phyloP scores from a whole-genome alignment of 2,888 invertebrate genomes.

The Leucozona laternaria region DNA sequence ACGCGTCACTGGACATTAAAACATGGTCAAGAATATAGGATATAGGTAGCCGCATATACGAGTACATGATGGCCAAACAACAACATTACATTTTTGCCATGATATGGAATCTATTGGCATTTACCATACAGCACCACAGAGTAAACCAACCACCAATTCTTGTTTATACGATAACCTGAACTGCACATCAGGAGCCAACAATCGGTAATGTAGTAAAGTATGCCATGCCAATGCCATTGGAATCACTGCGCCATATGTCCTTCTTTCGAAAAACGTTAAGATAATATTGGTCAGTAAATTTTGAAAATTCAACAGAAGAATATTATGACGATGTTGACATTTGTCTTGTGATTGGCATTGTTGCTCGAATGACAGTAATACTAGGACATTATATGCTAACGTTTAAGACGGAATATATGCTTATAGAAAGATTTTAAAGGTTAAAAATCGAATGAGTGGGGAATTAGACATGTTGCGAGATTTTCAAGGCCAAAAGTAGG shows the following conservation, averaged over 20 bases:
- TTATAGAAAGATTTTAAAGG: neutral
- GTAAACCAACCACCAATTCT: neutral
- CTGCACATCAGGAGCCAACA: neutral
- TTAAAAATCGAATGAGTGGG: neutral
- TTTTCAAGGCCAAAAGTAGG: neutral
- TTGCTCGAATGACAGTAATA: slow-evolving; percentile 51
- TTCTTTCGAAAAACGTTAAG: slow-evolving; percentile 43
- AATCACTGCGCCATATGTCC: slow-evolving; percentile 56
- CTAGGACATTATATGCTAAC: neutral
- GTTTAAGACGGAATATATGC: neutral
- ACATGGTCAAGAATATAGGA: slow-evolving; percentile 45
- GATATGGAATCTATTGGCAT: slow-evolving; percentile 59
- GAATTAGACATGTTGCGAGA: neutral
- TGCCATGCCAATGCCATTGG: neutral
- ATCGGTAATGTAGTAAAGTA: neutral
- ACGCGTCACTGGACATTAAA: slow-evolving; percentile 58
- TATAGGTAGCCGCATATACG: too few species aligned
- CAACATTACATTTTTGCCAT: slow-evolving; percentile 49
- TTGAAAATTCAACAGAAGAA: slow-evolving; percentile 46
- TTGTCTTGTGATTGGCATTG: slow-evolving; percentile 62
- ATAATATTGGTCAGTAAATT: slow-evolving; percentile 61
- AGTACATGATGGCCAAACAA: slow-evolving; percentile 34
- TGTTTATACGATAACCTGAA: neutral
- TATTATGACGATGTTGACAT: slow-evolving; percentile 60
- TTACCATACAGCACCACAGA: slow-evolving; percentile 1